Conservation (phyloP, 1,140 invertebrate species). For the Apocrypta bakeri region DNA sequence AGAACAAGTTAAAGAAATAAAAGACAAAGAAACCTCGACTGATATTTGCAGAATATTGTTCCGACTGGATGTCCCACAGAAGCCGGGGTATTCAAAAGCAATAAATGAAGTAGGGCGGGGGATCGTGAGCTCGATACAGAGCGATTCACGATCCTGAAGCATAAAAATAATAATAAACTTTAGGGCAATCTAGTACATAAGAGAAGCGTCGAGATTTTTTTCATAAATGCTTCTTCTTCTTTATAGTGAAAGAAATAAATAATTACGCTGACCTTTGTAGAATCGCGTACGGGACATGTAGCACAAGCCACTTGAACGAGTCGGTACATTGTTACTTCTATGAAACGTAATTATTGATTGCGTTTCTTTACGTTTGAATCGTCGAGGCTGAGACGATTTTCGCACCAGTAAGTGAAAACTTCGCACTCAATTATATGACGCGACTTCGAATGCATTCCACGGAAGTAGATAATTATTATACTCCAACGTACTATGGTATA, state of each 20-base stretch:
- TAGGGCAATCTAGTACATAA: neutral
- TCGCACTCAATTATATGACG: neutral
- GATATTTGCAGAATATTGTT: conserved; percentile 75
- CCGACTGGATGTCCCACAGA: conserved; percentile 71
- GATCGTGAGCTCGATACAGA: conserved; percentile 17
- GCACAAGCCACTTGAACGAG: neutral
- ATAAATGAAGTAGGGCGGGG: conserved; percentile 65
- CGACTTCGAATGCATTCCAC: neutral
- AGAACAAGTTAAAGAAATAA: conserved; percentile 2
- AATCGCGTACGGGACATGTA: too few relatives aligned
- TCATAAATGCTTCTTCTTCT: neutral
- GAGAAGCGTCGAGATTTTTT: neutral
- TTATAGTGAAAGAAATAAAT: neutral
- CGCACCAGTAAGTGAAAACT: too few relatives aligned
- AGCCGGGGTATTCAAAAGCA: conserved; percentile 74
- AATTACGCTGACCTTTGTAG: neutral
- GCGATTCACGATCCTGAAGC: conserved; percentile 23
- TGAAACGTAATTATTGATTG: neutral
- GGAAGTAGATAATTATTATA: neutral
- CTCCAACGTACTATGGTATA: too few relatives aligned
- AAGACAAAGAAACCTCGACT: conserved; percentile 65
- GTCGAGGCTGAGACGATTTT: neutral
- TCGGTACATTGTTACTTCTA: neutral
- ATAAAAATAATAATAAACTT: conserved; percentile 36
- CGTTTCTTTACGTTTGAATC: neutral